Evolutionary conservation across 1,140 invertebrate genomes (phyloP).

Genomic region (Cherax destructor): DNA sequence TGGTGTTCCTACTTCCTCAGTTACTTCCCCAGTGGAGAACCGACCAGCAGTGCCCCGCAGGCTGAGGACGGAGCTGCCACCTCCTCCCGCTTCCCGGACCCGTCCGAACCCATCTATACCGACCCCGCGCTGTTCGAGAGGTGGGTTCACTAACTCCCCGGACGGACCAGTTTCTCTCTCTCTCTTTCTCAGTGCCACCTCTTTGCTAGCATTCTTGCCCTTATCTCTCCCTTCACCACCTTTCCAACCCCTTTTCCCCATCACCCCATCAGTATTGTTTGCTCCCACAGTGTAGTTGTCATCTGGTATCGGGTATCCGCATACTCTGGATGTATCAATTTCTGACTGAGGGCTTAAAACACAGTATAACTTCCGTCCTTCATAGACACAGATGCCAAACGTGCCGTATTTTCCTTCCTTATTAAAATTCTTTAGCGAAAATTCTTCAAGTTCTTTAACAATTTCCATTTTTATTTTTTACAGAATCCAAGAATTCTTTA

Average conservation of each 20-base stretch:
- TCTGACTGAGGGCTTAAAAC: no score
- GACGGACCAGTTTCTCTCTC: background rate
- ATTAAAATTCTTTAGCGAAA: no score
- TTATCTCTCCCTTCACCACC: background rate
- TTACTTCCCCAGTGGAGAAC: slow-evolving; percentile 73
- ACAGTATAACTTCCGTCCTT: no score
- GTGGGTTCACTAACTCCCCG: background rate
- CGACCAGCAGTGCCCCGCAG: slow-evolving; percentile 55
- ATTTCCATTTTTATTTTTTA: no score
- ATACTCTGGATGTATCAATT: no score
- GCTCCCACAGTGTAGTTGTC: background rate
- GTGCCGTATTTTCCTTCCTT: no score
- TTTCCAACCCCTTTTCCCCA: no score
- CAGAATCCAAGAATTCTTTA: no score
- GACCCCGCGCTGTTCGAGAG: slow-evolving; percentile 93
- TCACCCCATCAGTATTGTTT: no score
- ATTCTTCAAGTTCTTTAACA: no score
- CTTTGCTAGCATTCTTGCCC: background rate
- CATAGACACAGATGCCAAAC: no score
- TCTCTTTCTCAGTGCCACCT: background rate
- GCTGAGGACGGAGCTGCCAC: slow-evolving; percentile 50
- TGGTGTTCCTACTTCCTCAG: slow-evolving; percentile 72
- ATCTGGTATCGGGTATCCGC: background rate
- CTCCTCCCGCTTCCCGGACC: slow-evolving; percentile 82
- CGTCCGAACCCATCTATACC: slow-evolving; percentile 94